These are phyloP conservation scores for Coryphaenoides rupestris DNA, from an alignment of 2,113 vertebrate genomes.

Conservation along the genomic window DNA sequence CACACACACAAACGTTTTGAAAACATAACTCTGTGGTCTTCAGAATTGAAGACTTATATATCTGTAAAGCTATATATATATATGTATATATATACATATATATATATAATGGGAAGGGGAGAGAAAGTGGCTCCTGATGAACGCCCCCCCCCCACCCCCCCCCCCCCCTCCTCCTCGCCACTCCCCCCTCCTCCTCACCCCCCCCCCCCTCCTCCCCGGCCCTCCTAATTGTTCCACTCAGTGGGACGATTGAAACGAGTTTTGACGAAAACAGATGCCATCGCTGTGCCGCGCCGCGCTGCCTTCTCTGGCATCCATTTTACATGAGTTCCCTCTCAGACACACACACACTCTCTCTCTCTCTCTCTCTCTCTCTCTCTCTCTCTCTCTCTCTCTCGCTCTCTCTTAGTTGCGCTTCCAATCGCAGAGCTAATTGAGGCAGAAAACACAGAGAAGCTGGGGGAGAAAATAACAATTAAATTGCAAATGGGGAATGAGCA, in stretches of 20 bases:
- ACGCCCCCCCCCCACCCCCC: neutral
- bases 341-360: too few species aligned
- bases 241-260: conserved; percentile 21
- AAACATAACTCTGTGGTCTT: too few species aligned
- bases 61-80: too few species aligned
- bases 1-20: too few species aligned
- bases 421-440: conserved; percentile 35
- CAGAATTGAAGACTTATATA: too few species aligned
- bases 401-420: conserved; percentile 5
- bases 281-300: neutral
- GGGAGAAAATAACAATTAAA: conserved; percentile 28
- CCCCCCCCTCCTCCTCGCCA: neutral
- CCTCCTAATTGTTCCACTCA: conserved; percentile 6
- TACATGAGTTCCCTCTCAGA: conserved; percentile 14
- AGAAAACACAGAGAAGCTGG: neutral
- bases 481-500: neutral
- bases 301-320: conserved; percentile 8
- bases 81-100: too few species aligned
- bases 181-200: neutral
- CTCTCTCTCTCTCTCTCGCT: too few species aligned
- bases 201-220: neutral
- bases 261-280: conserved; percentile 34
- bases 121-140: too few species aligned
- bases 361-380: too few species aligned
- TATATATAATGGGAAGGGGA: too few species aligned